These are phyloP conservation scores for Laticauda laticaudata DNA, from an alignment of 2,113 vertebrate species.

Conservation along the genomic window DNA sequence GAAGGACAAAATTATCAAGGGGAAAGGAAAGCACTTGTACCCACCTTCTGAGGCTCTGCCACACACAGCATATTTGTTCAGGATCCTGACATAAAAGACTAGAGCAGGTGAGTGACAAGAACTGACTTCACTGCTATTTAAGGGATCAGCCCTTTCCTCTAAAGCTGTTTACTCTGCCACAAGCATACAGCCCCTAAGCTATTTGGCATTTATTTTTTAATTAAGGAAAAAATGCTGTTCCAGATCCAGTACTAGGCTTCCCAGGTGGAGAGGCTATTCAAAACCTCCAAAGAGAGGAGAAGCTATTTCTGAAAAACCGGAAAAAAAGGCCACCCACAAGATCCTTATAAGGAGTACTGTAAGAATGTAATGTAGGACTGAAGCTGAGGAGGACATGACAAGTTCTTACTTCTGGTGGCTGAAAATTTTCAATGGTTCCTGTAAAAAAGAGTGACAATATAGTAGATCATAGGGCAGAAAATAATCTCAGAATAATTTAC, in stretches of 20 bases:
- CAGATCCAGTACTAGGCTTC: not conserved
- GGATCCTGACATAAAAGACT: not conserved
- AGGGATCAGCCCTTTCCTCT: not conserved
- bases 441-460: not conserved
- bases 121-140: not conserved
- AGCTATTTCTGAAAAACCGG: not conserved
- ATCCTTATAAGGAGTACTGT: not conserved
- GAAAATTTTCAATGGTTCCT: not conserved
- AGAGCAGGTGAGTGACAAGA: conserved; percentile 37
- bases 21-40: not conserved
- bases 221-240: not conserved
- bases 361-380: not conserved
- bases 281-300: not conserved
- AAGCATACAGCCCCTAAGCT: not conserved
- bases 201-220: not conserved
- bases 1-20: not conserved
- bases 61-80: conserved; percentile 2
- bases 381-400: not conserved
- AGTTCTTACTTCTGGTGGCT: not conserved
- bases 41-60: not conserved
- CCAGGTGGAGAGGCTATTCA: not conserved
- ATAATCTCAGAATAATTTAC: not conserved
- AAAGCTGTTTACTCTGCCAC: conserved; percentile 6
- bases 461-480: not conserved
- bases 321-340: not conserved